Conservation (phyloP, 2,888 invertebrate species). For the Argynnis bischoffii region DNA sequence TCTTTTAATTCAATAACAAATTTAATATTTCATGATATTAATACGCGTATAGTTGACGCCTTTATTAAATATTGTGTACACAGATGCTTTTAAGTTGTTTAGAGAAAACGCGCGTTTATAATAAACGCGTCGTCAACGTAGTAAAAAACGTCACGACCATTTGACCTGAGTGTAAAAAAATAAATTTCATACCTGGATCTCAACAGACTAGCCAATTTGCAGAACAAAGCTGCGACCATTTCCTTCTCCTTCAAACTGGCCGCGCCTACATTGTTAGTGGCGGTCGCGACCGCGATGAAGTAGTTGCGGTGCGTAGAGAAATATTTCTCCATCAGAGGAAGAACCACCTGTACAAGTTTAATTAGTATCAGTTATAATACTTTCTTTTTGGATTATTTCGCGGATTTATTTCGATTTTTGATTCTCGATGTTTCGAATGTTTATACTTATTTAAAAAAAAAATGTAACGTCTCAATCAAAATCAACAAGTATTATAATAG, state of each 20-base stretch:
- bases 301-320: constrained; percentile 98
- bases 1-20: too few relatives aligned
- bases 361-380: background rate
- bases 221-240: constrained; percentile 99
- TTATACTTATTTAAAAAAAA: too few relatives aligned
- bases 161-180: background rate
- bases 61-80: background rate
- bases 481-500: too few relatives aligned
- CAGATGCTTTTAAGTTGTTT: too few relatives aligned
- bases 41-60: too few relatives aligned
- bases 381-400: too few relatives aligned
- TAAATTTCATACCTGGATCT: constrained; percentile 82
- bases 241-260: constrained; percentile 99
- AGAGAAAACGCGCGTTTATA: too few relatives aligned
- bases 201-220: constrained; percentile 96
- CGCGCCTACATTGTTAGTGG: constrained; percentile 95
- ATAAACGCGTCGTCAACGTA: too few relatives aligned
- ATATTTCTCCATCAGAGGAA: constrained; percentile 99
- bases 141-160: too few relatives aligned
- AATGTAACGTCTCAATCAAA: too few relatives aligned
- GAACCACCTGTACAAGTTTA: constrained; percentile 85
- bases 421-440: too few relatives aligned
- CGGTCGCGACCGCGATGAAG: constrained; percentile 97
- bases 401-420: background rate
- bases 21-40: too few relatives aligned